Evolutionary conservation across 1,140 invertebrate species (phyloP), one percentile per base, ranked within the genome.

Genomic region (Drosophila asahinai): DNA sequence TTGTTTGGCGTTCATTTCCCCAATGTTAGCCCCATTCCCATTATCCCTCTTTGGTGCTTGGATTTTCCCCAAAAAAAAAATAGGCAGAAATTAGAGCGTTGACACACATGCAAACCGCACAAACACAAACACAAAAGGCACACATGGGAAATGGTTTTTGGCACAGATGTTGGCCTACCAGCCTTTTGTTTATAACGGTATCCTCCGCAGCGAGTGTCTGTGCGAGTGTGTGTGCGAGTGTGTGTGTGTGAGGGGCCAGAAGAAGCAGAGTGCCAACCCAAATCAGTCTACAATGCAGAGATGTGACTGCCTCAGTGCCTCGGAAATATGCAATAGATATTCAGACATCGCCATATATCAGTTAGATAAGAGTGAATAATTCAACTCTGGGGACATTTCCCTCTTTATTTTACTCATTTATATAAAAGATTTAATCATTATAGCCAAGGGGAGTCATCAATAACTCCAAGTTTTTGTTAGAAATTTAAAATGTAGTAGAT

Each of bases 71-170:
- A 22, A 17, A 40, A 22, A 22, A 30, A 71, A 63, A 54, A 48
- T 40, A 67, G 38, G 25, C 43, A 48, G 47, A 72, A 73, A 72
- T 73, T 72, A 51, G 70, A 73, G 38, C 70, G 66, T 60, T 73
- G 70, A 73, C 70, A 73, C 52, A 72, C 51, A 72, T 48, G 48
- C 63, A 70, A 48, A 30, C 43, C 65, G 45, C 45, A 51, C 33
- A 59, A 38, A 58, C 70, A 71, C 51, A 45, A 43, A 67, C 67
- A 52, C 38, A 52, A 42, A 51, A 65, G 49, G 51, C 48, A 67
- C 67, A 67, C 67, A 47, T 71, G 67, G 67, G 63, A 67, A 67
- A 65, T 38, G 38, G 62, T 49, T 58, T 72, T 59, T 72, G 67
- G 70, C 70, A 73, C 67, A 73, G 70, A 73, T 73, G 70, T 73